Percentiles rank a stretch among this genome's conserved stretches.
phyloP scores from a whole-genome alignment of 2,113 vertebrate genomes.

The Plectropomus leopardus region DNA sequence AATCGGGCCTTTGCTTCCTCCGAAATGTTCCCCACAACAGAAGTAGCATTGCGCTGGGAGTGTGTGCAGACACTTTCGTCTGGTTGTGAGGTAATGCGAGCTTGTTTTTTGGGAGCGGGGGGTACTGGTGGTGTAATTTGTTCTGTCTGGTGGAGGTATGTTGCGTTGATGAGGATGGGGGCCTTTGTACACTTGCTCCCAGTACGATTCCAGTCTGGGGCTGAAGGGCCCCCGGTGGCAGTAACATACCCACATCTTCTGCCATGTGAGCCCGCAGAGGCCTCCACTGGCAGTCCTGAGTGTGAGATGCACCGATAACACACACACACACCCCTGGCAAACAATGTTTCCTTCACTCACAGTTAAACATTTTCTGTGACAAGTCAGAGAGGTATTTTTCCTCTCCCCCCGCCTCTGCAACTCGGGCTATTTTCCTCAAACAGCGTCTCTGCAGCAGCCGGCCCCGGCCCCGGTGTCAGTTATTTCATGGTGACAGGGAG shows the following conservation, averaged over 20 bases:
- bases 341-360: conserved; percentile 67
- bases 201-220: conserved; percentile 41
- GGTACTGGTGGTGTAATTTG: conserved; percentile 67
- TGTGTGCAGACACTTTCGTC: conserved; percentile 40
- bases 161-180: conserved; percentile 64
- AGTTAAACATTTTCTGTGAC: conserved; percentile 56
- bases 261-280: conserved; percentile 47
- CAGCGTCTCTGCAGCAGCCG: conserved; percentile 22
- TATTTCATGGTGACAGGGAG: conserved; percentile 62
- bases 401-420: neutral
- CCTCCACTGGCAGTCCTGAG: conserved; percentile 41
- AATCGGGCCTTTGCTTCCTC: conserved; percentile 62
- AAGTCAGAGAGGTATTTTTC: conserved; percentile 34
- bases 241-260: conserved; percentile 51
- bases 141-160: conserved; percentile 75
- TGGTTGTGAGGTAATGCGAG: conserved; percentile 63
- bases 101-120: conserved; percentile 47
- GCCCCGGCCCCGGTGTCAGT: conserved; percentile 57
- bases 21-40: conserved; percentile 31
- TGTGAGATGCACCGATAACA: conserved; percentile 68
- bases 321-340: conserved; percentile 23
- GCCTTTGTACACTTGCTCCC: conserved; percentile 63
- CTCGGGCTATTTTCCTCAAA: conserved; percentile 47
- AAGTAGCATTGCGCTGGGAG: conserved; percentile 45
- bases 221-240: conserved; percentile 28